phyloP scores from a whole-genome alignment of 1,140 invertebrate species.

The Liolophura sinensis region DNA sequence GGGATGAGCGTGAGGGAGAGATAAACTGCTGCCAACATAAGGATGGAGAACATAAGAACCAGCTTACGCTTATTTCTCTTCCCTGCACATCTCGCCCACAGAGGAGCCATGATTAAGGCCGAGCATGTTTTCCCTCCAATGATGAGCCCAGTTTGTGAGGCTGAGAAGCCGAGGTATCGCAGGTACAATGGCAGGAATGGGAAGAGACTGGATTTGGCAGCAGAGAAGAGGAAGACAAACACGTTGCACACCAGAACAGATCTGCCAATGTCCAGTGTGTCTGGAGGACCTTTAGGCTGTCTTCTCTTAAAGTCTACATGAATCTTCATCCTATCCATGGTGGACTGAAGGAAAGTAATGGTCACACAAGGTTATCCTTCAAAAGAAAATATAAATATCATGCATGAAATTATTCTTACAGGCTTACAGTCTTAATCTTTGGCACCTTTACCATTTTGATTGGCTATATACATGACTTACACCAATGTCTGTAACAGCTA shows the following conservation, averaged over 20 bases:
- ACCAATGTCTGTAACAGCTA: too few species aligned
- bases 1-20: slow-evolving; percentile 27
- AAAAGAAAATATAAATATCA: too few species aligned
- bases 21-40: slow-evolving; percentile 45
- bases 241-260: slow-evolving; percentile 41
- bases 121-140: slow-evolving; percentile 46
- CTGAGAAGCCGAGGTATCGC: slow-evolving; percentile 44
- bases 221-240: slow-evolving; percentile 49
- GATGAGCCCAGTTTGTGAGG: slow-evolving; percentile 45
- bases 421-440: too few species aligned
- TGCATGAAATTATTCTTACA: too few species aligned
- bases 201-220: slow-evolving; percentile 47
- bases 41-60: slow-evolving; percentile 44
- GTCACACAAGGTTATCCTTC: too few species aligned
- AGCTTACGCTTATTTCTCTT: slow-evolving; percentile 38
- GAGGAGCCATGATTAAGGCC: slow-evolving; percentile 47
- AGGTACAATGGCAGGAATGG: slow-evolving; percentile 53
- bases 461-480: too few species aligned
- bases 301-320: too few species aligned
- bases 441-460: too few species aligned
- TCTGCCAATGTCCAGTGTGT: too few species aligned
- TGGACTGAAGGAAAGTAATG: too few species aligned
- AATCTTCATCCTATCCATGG: too few species aligned
- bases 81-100: slow-evolving; percentile 48
- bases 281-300: too few species aligned